Percentiles rank a stretch among this genome's conserved stretches.
Conservation (phyloP, 1,140 invertebrate genomes). For the Drosophila prosaltans region DNA sequence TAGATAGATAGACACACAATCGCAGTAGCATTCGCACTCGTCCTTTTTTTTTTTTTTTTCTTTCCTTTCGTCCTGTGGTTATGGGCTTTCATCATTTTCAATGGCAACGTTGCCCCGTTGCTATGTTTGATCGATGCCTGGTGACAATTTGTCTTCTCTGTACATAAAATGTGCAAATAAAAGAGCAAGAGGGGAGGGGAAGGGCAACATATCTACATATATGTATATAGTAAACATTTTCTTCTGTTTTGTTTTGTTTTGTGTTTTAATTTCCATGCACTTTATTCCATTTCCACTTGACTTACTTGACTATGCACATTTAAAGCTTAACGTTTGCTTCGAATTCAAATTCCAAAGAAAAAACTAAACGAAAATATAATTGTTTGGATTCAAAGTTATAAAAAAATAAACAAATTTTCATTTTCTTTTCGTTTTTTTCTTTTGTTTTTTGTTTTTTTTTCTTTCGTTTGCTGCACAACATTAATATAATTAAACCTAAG, state of each 20-base stretch:
- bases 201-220: background rate
- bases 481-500: conserved; percentile 57
- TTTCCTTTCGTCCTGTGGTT: conserved; percentile 48
- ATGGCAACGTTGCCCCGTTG: conserved; percentile 56
- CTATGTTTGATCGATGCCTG: conserved; percentile 73
- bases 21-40: background rate
- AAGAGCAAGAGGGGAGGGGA: background rate
- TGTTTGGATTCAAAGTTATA: conserved; percentile 38
- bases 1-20: background rate
- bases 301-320: conserved; percentile 76
- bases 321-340: conserved; percentile 50
- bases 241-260: background rate
- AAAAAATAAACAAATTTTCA: conserved; percentile 54
- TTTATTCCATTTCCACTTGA: conserved; percentile 65
- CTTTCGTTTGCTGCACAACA: conserved; percentile 47
- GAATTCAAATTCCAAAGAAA: conserved; percentile 21
- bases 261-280: conserved; percentile 63
- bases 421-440: background rate
- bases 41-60: conserved; percentile 3
- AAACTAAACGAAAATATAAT: background rate
- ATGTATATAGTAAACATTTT: conserved; percentile 33
- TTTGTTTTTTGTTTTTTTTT: conserved; percentile 13
- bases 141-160: conserved; percentile 66
- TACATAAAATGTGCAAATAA: conserved; percentile 7
- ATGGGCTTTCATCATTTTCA: conserved; percentile 54